These are phyloP conservation scores for Diplolepis rosae DNA, from an alignment of 2,888 invertebrate genomes.

Conservation along the genomic window DNA sequence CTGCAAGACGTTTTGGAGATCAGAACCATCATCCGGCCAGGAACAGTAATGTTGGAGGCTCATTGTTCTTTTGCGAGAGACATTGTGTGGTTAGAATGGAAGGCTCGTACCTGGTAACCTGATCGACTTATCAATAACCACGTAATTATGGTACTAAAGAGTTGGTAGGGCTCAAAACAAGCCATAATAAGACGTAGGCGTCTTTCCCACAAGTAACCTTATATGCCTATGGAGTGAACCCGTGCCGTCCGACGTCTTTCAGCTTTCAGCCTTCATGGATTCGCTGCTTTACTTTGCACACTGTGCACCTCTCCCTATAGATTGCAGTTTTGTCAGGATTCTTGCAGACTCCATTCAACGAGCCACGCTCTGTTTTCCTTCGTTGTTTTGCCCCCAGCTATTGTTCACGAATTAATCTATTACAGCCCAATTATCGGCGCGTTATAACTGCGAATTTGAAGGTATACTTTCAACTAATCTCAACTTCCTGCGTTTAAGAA, in stretches of 20 bases:
- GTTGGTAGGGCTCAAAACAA: conserved; percentile 73
- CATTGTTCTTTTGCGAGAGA: conserved; percentile 44
- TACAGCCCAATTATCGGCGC: conserved; percentile 70
- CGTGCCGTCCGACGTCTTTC: conserved; percentile 67
- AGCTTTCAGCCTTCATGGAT: conserved; percentile 59
- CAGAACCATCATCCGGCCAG: conserved; percentile 28
- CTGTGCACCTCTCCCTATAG: conserved; percentile 35
- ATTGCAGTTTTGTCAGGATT: conserved; percentile 50
- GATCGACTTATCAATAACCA: conserved; percentile 74
- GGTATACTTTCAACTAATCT: background rate
- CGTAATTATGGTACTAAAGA: conserved; percentile 73
- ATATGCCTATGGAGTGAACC: conserved; percentile 68
- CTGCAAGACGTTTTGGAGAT: conserved; percentile 23
- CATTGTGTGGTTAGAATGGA: conserved; percentile 47
- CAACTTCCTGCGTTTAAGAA: conserved; percentile 28
- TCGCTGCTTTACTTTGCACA: conserved; percentile 33
- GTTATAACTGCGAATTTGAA: conserved; percentile 34
- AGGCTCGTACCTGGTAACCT: conserved; percentile 63
- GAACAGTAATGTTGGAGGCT: background rate
- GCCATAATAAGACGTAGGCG: conserved; percentile 73
- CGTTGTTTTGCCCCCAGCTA: conserved; percentile 49
- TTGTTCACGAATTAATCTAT: conserved; percentile 62
- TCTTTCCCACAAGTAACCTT: conserved; percentile 74
- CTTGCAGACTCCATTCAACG: conserved; percentile 57
- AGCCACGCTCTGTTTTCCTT: conserved; percentile 48